These are phyloP conservation scores for Ichneumon xanthorius DNA, from an alignment of 2,888 invertebrate genomes.

Conservation along the genomic window DNA sequence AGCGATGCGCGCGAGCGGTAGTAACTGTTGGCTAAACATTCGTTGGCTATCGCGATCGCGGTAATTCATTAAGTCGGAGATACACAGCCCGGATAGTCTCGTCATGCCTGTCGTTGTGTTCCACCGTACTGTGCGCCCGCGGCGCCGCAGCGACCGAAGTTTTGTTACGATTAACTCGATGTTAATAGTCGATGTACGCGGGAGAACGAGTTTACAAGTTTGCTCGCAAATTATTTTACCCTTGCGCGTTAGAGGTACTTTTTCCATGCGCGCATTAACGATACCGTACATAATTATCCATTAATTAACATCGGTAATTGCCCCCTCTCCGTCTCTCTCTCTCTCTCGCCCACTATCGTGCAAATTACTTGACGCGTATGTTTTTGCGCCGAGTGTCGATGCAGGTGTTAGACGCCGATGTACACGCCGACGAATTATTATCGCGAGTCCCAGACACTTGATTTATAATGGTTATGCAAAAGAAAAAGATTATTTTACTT, in stretches of 20 bases:
- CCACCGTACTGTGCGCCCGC: neutral
- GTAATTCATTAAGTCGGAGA: slow-evolving; percentile 79
- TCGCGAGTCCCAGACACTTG: slow-evolving; percentile 13
- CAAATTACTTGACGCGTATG: slow-evolving; percentile 18
- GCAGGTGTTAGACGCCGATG: slow-evolving; percentile 27
- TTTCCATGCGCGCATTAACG: slow-evolving; percentile 38
- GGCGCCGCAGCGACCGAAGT: slow-evolving; percentile 19
- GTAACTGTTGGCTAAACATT: slow-evolving; percentile 83
- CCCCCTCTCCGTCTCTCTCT: neutral
- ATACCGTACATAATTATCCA: slow-evolving; percentile 55
- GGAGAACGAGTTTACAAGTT: slow-evolving; percentile 25
- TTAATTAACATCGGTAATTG: slow-evolving; percentile 57
- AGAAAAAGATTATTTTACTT: slow-evolving; percentile 3
- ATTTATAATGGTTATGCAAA: slow-evolving; percentile 10
- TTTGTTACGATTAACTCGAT: slow-evolving; percentile 39
- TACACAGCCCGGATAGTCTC: slow-evolving; percentile 69
- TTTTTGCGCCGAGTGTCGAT: slow-evolving; percentile 31
- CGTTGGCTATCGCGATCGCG: slow-evolving; percentile 79
- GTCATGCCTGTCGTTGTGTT: slow-evolving; percentile 61
- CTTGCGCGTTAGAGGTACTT: neutral
- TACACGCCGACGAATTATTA: slow-evolving; percentile 10
- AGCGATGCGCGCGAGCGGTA: slow-evolving; percentile 60
- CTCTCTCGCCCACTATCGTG: neutral
- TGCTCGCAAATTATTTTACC: slow-evolving; percentile 28
- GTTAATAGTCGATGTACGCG: slow-evolving; percentile 17